These are phyloP conservation scores for Scaptomyza reducta DNA, from an alignment of 2,888 invertebrate genomes.

Conservation along the genomic window DNA sequence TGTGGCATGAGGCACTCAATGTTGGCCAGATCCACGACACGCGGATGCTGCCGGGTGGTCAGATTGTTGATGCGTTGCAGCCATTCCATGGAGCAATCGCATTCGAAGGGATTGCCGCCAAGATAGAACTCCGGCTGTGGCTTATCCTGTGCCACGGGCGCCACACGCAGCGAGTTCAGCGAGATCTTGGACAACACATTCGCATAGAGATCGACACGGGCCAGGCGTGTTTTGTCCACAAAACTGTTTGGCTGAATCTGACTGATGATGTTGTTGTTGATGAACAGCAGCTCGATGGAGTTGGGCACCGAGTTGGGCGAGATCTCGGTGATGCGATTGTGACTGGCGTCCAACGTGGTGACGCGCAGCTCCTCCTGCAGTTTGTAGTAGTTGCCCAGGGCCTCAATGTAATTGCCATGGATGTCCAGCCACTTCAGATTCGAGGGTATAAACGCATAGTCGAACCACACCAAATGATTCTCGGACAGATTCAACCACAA, in stretches of 20 bases:
- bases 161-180: slow-evolving; percentile 91
- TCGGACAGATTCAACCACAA: slow-evolving; percentile 95
- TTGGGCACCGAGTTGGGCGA: slow-evolving; percentile 94
- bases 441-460: slow-evolving; percentile 95
- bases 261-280: slow-evolving; percentile 94
- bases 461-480: slow-evolving; percentile 96
- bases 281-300: slow-evolving; percentile 93
- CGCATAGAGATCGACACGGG: slow-evolving; percentile 95
- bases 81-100: slow-evolving; percentile 98
- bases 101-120: slow-evolving; percentile 96
- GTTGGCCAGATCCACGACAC: slow-evolving; percentile 94
- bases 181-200: slow-evolving; percentile 93
- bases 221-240: slow-evolving; percentile 92
- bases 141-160: slow-evolving; percentile 88
- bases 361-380: slow-evolving; percentile 92
- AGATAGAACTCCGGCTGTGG: slow-evolving; percentile 94
- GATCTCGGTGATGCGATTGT: slow-evolving; percentile 93
- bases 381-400: slow-evolving; percentile 94
- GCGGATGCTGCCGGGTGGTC: slow-evolving; percentile 93
- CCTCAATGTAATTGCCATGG: slow-evolving; percentile 95
- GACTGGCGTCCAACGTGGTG: slow-evolving; percentile 94
- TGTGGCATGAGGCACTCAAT: slow-evolving; percentile 95
- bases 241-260: slow-evolving; percentile 93
- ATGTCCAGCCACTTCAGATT: slow-evolving; percentile 96
- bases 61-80: slow-evolving; percentile 94